Evolutionary conservation across 2,113 vertebrate genomes (phyloP).

Genomic region (Calyptommatus sinebrachiatus): DNA sequence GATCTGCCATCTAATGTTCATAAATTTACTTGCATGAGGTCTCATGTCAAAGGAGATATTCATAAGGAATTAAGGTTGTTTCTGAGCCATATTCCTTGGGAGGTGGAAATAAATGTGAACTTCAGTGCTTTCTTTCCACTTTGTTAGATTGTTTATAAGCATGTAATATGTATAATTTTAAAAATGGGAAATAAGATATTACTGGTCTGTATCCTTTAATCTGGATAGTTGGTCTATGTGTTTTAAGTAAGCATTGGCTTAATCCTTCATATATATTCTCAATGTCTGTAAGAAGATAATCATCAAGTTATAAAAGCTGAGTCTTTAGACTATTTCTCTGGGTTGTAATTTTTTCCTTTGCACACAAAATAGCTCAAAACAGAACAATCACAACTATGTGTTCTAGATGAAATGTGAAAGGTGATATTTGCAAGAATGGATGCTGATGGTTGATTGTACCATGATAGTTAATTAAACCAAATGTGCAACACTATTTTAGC

Average conservation of each 20-base stretch:
- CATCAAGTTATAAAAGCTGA: not conserved
- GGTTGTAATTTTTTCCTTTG: not conserved
- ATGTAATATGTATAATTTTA: not conserved
- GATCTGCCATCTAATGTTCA: not conserved
- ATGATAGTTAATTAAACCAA: no score
- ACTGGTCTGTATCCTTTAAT: not conserved
- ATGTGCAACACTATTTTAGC: not conserved
- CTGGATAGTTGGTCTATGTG: not conserved
- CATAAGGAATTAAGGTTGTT: no score
- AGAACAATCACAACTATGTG: not conserved
- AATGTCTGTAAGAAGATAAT: not conserved
- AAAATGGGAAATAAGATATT: not conserved
- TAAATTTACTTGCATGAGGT: not conserved
- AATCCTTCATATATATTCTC: not conserved
- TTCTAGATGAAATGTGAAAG: not conserved
- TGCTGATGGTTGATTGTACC: not conserved
- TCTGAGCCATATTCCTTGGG: not conserved
- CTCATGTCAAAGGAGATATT: not conserved
- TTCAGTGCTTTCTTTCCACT: not conserved
- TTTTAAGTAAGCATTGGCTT: not conserved
- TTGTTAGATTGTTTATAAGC: not conserved
- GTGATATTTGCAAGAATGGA: not conserved
- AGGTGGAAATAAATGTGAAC: not conserved
- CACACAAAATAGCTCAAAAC: not conserved
- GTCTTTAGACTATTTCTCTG: not conserved